A percentile compares a stretch with the other conserved stretches of the same genome.
Evolutionary conservation across 35 echinoderm and acorn worm species (phyloP).

Genomic region (Hemicentrotus pulcherrimus): DNA sequence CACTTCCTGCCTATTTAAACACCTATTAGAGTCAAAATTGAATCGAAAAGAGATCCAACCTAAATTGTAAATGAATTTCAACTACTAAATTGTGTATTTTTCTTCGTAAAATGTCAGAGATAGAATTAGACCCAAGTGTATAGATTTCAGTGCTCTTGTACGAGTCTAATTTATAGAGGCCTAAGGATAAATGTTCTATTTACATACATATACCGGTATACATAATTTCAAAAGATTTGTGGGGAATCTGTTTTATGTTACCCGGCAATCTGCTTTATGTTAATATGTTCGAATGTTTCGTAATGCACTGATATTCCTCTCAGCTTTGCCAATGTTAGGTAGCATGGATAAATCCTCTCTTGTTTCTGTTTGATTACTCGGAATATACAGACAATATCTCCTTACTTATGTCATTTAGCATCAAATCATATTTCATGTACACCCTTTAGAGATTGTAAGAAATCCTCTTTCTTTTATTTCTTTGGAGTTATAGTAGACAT

Average conservation of each 20-base stretch:
- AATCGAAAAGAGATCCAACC: neutral
- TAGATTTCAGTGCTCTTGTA: neutral
- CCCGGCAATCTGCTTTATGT: neutral
- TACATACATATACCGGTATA: neutral
- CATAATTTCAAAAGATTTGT: neutral
- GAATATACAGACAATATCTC: neutral
- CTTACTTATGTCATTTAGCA: neutral
- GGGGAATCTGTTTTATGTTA: too few species aligned
- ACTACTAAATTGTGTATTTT: neutral
- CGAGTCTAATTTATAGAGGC: neutral
- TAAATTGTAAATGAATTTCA: neutral
- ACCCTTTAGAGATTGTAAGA: neutral
- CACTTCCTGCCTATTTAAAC: neutral
- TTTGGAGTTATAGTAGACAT: neutral
- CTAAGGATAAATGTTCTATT: neutral
- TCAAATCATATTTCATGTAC: neutral
- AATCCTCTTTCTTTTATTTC: neutral
- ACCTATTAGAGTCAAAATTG: neutral
- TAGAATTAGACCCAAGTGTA: neutral
- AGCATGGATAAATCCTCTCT: neutral
- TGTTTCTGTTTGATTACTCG: neutral
- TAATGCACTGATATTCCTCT: neutral
- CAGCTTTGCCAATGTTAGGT: neutral
- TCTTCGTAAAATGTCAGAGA: neutral
- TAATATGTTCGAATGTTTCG: neutral